A percentile compares a stretch with the other conserved stretches of the same genome.
Conservation (phyloP, 2,888 invertebrate species). For the Yponomeuta sedellus region DNA sequence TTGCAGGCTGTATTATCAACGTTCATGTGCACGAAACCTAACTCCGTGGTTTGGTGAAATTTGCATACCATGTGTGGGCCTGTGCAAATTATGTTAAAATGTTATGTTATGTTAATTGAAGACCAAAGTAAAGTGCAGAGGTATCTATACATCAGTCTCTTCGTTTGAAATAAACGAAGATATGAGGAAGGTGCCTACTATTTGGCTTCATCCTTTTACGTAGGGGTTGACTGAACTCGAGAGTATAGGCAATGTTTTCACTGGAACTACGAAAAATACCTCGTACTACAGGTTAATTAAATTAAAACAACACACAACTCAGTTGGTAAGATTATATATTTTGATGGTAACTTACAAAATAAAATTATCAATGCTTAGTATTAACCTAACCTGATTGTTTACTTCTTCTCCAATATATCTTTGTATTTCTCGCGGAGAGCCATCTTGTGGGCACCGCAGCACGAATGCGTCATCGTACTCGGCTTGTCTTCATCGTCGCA, state of each 20-base stretch:
- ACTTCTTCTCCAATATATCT: conserved; percentile 30
- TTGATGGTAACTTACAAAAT: conserved; percentile 66
- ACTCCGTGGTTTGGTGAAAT: too few relatives aligned
- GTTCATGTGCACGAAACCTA: not conserved
- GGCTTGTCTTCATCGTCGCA: conserved; percentile 63
- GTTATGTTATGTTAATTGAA: too few relatives aligned
- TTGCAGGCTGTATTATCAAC: not conserved
- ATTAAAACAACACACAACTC: not conserved
- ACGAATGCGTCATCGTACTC: conserved; percentile 49
- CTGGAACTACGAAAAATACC: too few relatives aligned
- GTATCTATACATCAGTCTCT: too few relatives aligned
- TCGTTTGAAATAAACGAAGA: too few relatives aligned
- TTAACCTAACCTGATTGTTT: not conserved
- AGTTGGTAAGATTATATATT: conserved; percentile 20
- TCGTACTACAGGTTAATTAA: not conserved
- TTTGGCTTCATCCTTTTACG: too few relatives aligned
- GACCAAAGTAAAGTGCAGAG: too few relatives aligned
- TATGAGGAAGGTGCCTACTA: too few relatives aligned
- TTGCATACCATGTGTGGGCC: too few relatives aligned
- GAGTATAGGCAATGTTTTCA: too few relatives aligned
- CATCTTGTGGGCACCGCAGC: conserved; percentile 62
- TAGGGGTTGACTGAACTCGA: too few relatives aligned
- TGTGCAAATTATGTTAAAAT: too few relatives aligned
- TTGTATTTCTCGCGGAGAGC: conserved; percentile 55
- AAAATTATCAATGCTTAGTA: conserved; percentile 48